phyloP scores from a whole-genome alignment of 1,140 invertebrate genomes.

The Drosophila sucinea region DNA sequence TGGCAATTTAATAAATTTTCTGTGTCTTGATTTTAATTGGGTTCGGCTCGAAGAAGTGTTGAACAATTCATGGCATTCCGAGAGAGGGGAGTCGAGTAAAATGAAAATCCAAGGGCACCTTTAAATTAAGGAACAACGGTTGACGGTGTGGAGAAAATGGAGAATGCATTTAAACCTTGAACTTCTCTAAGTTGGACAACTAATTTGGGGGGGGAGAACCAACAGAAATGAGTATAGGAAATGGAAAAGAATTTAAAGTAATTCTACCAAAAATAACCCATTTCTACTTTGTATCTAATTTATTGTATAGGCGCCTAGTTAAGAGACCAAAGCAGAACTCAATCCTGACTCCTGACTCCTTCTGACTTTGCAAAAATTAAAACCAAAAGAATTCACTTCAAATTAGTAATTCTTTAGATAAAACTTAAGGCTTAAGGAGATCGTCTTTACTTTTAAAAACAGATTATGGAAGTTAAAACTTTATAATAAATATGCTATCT shows the following conservation, averaged over 20 bases:
- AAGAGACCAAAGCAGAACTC: too few species aligned
- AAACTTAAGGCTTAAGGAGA: too few species aligned
- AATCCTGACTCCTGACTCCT: too few species aligned
- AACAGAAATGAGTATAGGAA: neutral
- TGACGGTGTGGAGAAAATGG: slow-evolving; percentile 31
- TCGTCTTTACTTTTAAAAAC: too few species aligned
- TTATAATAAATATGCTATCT: too few species aligned
- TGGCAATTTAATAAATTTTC: slow-evolving; percentile 76
- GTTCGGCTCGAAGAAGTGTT: slow-evolving; percentile 47
- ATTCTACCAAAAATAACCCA: neutral
- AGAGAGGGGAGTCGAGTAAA: neutral
- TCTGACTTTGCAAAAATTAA: too few species aligned
- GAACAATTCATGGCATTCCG: slow-evolving; percentile 50
- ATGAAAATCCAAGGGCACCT: slow-evolving; percentile 52
- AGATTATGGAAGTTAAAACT: too few species aligned
- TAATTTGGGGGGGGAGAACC: neutral
- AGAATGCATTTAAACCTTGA: slow-evolving; percentile 31
- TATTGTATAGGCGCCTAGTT: neutral
- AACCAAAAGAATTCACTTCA: too few species aligned
- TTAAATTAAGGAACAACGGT: slow-evolving; percentile 20
- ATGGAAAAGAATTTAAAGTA: neutral
- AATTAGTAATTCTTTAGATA: too few species aligned
- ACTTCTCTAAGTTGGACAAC: slow-evolving; percentile 1
- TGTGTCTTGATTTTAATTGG: slow-evolving; percentile 62
- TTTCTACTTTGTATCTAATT: neutral